phyloP scores from a whole-genome alignment of 2,113 vertebrate genomes.

The Lontra canadensis region DNA sequence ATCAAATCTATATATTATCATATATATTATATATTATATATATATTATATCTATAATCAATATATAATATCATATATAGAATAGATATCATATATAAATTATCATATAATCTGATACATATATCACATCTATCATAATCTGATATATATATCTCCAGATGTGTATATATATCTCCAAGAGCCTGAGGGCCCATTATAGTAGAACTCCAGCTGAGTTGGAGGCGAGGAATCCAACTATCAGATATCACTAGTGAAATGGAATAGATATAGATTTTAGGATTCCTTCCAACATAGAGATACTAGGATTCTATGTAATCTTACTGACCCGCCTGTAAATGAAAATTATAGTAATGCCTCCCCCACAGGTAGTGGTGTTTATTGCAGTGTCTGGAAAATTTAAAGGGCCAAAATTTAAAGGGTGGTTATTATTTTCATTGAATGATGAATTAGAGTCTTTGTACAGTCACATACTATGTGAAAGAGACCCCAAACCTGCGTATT shows the following conservation, averaged over 20 bases:
- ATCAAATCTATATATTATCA: too few relatives aligned
- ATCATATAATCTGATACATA: not conserved
- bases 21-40: too few relatives aligned
- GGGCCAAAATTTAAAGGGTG: not conserved
- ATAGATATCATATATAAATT: too few relatives aligned
- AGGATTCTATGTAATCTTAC: not conserved
- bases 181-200: not conserved
- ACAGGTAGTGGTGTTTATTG: not conserved
- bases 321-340: not conserved
- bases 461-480: not conserved
- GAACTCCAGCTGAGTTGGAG: not conserved
- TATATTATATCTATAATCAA: too few relatives aligned
- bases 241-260: not conserved
- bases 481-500: not conserved
- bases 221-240: not conserved
- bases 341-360: not conserved
- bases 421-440: not conserved
- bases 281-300: not conserved
- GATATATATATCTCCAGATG: too few relatives aligned
- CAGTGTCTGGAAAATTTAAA: not conserved
- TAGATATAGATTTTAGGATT: not conserved
- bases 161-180: too few relatives aligned
- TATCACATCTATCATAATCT: not conserved
- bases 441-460: not conserved
- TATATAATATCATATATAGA: not conserved